These are phyloP conservation scores for Ranitomeya imitator DNA, from an alignment of 2,113 vertebrate genomes.

Conservation along the genomic window DNA sequence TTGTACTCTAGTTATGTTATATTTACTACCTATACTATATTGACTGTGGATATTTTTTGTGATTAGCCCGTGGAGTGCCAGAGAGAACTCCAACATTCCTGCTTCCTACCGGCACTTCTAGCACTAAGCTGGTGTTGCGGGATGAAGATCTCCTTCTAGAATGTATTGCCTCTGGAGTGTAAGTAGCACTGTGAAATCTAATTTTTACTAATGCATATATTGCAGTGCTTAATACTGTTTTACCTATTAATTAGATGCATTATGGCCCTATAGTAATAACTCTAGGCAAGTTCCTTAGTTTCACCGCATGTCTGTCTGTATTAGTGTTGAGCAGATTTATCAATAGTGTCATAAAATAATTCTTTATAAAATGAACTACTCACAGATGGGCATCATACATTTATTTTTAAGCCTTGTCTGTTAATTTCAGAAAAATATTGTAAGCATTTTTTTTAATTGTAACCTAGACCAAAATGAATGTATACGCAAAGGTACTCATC, in stretches of 20 bases:
- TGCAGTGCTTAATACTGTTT: not conserved
- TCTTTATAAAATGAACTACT: too few species aligned
- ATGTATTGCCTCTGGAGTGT: constrained; percentile 97
- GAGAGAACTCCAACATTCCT: constrained; percentile 90
- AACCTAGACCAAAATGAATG: too few species aligned
- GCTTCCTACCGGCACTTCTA: constrained; percentile 81
- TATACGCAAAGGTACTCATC: too few species aligned
- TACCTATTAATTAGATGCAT: not conserved
- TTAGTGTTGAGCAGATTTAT: too few species aligned
- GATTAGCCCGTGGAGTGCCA: constrained; percentile 83
- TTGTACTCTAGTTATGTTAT: not conserved
- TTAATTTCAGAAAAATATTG: too few species aligned
- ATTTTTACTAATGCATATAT: not conserved
- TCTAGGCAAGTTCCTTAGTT: too few species aligned
- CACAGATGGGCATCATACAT: too few species aligned
- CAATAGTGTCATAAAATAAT: too few species aligned
- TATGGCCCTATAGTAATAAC: too few species aligned
- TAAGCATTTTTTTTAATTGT: too few species aligned
- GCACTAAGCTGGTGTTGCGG: constrained; percentile 92
- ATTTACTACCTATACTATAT: not conserved
- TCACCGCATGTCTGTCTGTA: too few species aligned
- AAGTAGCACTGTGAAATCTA: constrained; percentile 66
- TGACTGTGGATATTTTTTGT: constrained; percentile 45
- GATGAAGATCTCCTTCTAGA: constrained; percentile 90
- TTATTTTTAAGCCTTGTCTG: too few species aligned